Conservation (phyloP, 2,113 vertebrate genomes). For the Otolemur garnettii region DNA sequence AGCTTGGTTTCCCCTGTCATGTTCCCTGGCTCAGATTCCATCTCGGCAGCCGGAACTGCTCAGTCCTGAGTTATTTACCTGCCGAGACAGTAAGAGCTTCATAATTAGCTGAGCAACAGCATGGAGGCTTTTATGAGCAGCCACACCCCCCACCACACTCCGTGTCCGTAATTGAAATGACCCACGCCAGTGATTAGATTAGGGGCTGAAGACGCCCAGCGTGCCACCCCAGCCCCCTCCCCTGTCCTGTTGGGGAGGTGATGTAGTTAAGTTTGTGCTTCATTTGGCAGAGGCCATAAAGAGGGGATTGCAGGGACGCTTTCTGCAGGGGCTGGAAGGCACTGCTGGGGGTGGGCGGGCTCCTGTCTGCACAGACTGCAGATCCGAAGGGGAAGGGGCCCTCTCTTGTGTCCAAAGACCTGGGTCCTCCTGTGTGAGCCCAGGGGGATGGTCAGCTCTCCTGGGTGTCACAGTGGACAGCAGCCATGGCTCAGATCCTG, state of each 20-base stretch:
- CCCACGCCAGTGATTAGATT: constrained; percentile 71
- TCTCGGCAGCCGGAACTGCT: constrained; percentile 32
- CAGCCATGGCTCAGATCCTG: background rate
- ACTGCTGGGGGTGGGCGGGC: constrained; percentile 28
- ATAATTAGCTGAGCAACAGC: constrained; percentile 78
- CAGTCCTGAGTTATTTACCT: constrained; percentile 80
- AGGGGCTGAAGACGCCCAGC: constrained; percentile 66
- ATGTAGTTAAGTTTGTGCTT: constrained; percentile 81
- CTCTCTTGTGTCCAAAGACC: background rate
- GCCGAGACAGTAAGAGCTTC: constrained; percentile 73
- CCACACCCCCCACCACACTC: constrained; percentile 52
- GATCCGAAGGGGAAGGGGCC: background rate
- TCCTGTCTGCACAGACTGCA: background rate
- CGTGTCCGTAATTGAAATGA: constrained; percentile 69
- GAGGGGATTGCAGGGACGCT: constrained; percentile 15
- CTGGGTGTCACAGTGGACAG: background rate
- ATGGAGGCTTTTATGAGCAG: constrained; percentile 58
- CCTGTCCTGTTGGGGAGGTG: constrained; percentile 62
- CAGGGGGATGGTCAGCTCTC: background rate
- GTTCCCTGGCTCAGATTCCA: background rate
- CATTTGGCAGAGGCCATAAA: constrained; percentile 80
- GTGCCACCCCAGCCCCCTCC: background rate
- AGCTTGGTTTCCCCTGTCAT: background rate
- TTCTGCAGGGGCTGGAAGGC: constrained; percentile 50
- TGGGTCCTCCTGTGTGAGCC: background rate